Conservation (phyloP, 2,797 vertebrate genomes). For the Labeo calbasu region DNA sequence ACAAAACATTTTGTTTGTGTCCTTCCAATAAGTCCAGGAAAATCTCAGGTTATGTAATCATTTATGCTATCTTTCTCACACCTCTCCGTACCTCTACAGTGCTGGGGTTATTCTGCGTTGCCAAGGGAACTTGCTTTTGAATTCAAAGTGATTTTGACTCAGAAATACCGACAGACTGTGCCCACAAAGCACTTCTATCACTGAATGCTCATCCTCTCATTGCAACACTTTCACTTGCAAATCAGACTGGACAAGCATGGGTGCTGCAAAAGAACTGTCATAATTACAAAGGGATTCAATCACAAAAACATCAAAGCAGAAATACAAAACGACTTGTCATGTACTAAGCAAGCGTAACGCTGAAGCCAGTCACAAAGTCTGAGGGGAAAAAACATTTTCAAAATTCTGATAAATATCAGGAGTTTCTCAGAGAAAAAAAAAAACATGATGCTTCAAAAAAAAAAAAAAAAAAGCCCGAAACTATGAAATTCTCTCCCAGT, state of each 20-base stretch:
- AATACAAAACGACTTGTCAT: conserved; percentile 32
- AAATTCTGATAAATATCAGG: neutral
- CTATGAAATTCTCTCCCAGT: neutral
- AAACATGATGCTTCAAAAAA: neutral
- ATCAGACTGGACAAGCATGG: conserved; percentile 51
- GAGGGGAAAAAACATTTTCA: neutral
- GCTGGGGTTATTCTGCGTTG: conserved; percentile 57
- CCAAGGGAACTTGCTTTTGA: conserved; percentile 65
- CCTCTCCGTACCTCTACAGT: conserved; percentile 55
- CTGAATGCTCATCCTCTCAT: conserved; percentile 50
- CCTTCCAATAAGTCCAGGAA: conserved; percentile 53
- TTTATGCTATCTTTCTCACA: conserved; percentile 62
- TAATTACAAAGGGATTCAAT: conserved; percentile 34
- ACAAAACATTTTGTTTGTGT: neutral
- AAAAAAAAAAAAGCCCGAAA: neutral
- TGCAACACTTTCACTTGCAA: conserved; percentile 52
- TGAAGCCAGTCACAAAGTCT: neutral
- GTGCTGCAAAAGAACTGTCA: conserved; percentile 12
- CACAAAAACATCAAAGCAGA: conserved; percentile 22
- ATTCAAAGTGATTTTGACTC: conserved; percentile 63
- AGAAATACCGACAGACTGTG: conserved; percentile 56
- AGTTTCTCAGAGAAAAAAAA: neutral
- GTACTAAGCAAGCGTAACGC: neutral
- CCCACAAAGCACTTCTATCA: conserved; percentile 55
- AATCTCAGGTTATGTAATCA: conserved; percentile 60